Base-by-base conservation (phyloP, 2,797 vertebrate genomes). In the Pseudochromis fuscus region DNA sequence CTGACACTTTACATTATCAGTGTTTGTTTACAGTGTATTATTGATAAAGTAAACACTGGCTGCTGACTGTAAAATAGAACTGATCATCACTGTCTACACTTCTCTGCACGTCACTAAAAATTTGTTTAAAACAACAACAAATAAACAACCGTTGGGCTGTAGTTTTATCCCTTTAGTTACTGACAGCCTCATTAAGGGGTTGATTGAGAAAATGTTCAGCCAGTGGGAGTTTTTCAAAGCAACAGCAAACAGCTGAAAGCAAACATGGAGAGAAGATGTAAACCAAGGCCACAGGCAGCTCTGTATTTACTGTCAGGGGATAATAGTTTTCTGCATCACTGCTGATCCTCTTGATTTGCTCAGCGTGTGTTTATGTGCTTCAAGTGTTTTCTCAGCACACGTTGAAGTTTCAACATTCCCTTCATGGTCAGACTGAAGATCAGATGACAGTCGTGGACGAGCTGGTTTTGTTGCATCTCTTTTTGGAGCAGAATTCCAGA, bases 381-480 rank as follows among this genome's bases (percentile, higher is more conserved):
- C 7, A 6, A 7, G 0, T 23, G 19, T 21, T 24, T 64, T 7
- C 10, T 52, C 3, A 25, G 8, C 11, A 48, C 33, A 30, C 27
- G 23, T 8, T 63, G 8, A 10, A 9, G 4, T 64, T 13, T 21
- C 6, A 0, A 37, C 27, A 37, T 10, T 28, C 50, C 46, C 21
- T 10, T 24, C 7, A 8, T 28, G 6, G 2, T 7, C 31, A n/a
- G 42, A 45, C 19, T 5, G 16, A 13, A 45, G 27, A 40, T 61
- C 73, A 55, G 67, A 62, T 75, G 33, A 3, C 58, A 71, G 57
- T 28, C 55, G 52, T 56, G 25, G 13, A 53, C 33, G 53, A 65
- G 57, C 24, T 24, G 4, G 25, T 62, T 70, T 18, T 18, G 33
- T 25, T 59, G 24, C 19, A 12, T 68, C 24, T 31, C 40, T 30